Base-by-base conservation (phyloP, 53 echinoderm and acorn worm genomes). In the Stichopus horrens region DNA sequence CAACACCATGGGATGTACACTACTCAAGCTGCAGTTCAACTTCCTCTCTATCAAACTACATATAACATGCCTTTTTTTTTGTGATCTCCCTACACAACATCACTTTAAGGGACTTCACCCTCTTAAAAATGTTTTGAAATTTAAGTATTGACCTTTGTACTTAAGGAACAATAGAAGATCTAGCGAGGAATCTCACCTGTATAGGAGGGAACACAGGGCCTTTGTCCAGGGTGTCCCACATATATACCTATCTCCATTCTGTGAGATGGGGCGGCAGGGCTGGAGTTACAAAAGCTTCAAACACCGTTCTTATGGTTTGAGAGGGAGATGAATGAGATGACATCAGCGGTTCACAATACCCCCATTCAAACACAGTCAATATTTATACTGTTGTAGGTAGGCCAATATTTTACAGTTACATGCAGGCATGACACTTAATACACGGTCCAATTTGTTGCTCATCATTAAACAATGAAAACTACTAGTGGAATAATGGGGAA, bases 141-240 rank as follows among this genome's bases (percentile, higher is more conserved):
- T 19, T 16, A 79, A 54, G 79, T 79, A 53, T 79, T 79, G 79
- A 79, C 79, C 79, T 79, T 79, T 79, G 79, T 56, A 13, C 54
- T 79, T 79, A 79, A 7, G 54, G 55, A 14, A 79, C 79, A 79
- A 79, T 52, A 52, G 54, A 23, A 79, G 7, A 4, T 18, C 55
- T 16, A 19, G 52, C 79, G 53, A 55, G 19, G 18, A 53, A 54
- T 53, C 52, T 79, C 79, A 79, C 79, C 79, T 79, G 79, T 79
- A 54, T n/a, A 53, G 53, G 54, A 16, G 54, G 55, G 79, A 53
- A 79, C 55, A 55, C 55, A 54, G 18, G 53, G n/a, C 79, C 1
- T 54, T 79, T 79, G 79, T 79, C 54, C 52, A 79, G 54, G 79
- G 79, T 79, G 79, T 53, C 53, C 54, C 55, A 52, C 37, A 37